These are phyloP conservation scores for Acrossocheilus wenchowensis DNA, from an alignment of 2,797 vertebrate species.

Conservation along the genomic window DNA sequence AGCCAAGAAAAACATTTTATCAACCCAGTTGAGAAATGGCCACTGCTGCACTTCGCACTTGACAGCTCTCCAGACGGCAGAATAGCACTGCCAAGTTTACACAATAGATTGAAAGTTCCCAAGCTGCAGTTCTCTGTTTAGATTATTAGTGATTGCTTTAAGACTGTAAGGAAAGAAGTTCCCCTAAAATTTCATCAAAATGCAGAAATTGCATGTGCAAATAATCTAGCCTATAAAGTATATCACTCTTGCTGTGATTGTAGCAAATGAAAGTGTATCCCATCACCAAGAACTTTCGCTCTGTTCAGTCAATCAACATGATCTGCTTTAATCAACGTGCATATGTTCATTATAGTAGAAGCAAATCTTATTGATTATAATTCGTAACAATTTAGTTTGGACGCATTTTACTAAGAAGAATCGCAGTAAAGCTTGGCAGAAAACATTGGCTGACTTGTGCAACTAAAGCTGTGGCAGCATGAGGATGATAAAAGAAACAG, in stretches of 20 bases:
- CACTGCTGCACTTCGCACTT: background rate
- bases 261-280: background rate
- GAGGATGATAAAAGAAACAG: background rate
- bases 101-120: slow-evolving; percentile 54
- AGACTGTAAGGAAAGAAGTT: background rate
- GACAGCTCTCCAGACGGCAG: slow-evolving; percentile 48
- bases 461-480: background rate
- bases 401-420: background rate
- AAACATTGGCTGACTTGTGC: background rate
- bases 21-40: slow-evolving; percentile 14
- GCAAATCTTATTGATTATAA: background rate
- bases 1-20: slow-evolving; percentile 41
- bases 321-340: background rate
- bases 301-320: background rate
- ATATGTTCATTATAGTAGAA: background rate
- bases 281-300: background rate
- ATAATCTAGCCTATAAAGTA: background rate
- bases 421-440: background rate
- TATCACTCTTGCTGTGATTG: background rate
- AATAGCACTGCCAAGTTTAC: slow-evolving; percentile 60
- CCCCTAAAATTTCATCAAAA: background rate
- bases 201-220: background rate
- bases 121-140: slow-evolving; percentile 56
- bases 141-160: slow-evolving; percentile 11
- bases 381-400: background rate